Evolutionary conservation across 1,140 invertebrate genomes (phyloP).

Genomic region (Aporrectodea caliginosa): DNA sequence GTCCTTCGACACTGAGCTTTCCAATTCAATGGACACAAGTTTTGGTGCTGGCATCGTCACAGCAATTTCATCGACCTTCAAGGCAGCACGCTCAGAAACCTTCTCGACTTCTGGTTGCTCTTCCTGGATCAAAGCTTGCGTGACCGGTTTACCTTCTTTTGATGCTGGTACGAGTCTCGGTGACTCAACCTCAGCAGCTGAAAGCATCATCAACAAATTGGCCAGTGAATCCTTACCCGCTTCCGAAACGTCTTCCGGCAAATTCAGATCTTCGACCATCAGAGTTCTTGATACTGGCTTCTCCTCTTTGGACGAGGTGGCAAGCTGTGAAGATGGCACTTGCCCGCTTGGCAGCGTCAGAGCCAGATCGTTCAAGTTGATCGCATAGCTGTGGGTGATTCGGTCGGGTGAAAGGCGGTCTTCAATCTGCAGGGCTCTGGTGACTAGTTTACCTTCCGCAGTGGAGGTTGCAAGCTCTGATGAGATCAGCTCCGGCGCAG

Average conservation of each 20-base stretch:
- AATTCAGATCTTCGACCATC: background rate
- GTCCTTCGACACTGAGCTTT: background rate
- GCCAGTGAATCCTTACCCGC: background rate
- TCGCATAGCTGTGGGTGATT: background rate
- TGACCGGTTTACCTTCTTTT: background rate
- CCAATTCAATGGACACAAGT: background rate
- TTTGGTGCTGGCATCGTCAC: background rate
- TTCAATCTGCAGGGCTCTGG: background rate
- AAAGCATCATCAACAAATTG: background rate
- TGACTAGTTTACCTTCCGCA: background rate
- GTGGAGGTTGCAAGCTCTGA: background rate
- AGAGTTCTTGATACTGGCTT: background rate
- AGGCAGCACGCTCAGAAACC: background rate
- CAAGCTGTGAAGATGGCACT: background rate
- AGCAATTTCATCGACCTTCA: background rate
- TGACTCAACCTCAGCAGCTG: background rate
- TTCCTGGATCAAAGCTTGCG: background rate
- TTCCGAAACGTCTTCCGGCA: background rate
- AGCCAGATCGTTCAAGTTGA: background rate
- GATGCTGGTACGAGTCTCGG: background rate
- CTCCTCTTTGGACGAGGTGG: background rate
- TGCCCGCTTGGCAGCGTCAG: background rate
- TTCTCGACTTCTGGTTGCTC: background rate
- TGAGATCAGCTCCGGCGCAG: background rate
- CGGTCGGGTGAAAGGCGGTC: background rate